Conservation (phyloP, 1,140 invertebrate species). For the Cardiocondyla obscurior region DNA sequence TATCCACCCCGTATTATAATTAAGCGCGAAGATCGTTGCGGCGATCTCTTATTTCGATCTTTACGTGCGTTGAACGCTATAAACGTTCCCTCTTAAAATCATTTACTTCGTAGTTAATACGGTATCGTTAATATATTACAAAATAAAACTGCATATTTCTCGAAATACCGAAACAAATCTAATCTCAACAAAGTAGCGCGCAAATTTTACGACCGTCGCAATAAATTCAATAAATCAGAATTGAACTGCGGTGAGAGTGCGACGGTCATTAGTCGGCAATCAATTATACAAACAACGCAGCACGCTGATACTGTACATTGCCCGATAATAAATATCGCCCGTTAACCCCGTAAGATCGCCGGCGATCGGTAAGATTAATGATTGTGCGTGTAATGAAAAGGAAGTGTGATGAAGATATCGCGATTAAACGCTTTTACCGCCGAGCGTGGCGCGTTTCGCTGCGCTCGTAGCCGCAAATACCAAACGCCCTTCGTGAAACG, state of each 20-base stretch:
- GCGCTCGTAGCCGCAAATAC: background rate
- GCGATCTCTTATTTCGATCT: background rate
- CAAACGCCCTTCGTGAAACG: background rate
- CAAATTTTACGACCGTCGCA: background rate
- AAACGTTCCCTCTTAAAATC: background rate
- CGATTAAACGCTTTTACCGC: background rate
- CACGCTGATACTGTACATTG: background rate
- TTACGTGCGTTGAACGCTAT: background rate
- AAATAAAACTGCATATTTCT: background rate
- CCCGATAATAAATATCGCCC: background rate
- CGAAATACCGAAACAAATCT: background rate
- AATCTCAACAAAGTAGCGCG: too few species aligned
- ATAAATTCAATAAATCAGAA: background rate
- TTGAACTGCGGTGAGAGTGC: background rate
- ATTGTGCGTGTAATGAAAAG: background rate
- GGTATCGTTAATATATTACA: background rate
- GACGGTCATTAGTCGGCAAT: background rate
- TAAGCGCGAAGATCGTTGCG: background rate
- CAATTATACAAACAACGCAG: background rate
- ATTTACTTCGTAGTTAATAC: background rate
- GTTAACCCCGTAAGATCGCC: background rate
- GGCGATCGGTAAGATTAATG: constrained; percentile 4
- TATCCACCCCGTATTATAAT: background rate
- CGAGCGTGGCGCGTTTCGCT: background rate
- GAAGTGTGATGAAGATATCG: background rate